phyloP scores from a whole-genome alignment of 2,113 vertebrate species.

The Atherinomorus stipes region DNA sequence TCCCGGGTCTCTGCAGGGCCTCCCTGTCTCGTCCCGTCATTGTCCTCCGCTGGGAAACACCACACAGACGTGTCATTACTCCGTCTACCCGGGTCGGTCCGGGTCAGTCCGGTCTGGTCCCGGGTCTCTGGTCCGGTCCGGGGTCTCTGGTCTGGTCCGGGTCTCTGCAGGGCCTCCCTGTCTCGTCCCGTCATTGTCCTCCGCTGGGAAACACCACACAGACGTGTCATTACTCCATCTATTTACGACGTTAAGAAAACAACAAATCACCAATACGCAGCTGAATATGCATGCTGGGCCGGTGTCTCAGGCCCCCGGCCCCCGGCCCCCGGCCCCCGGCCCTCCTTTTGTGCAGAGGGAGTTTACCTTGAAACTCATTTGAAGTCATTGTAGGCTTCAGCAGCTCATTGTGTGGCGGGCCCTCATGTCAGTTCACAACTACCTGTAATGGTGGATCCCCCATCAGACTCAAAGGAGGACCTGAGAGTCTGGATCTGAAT shows the following conservation, averaged over 20 bases:
- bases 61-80: conserved; percentile 68
- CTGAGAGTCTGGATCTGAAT: conserved; percentile 81
- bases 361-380: conserved; percentile 84
- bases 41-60: conserved; percentile 67
- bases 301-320: conserved; percentile 58
- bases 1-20: conserved; percentile 49
- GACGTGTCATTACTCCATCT: conserved; percentile 71
- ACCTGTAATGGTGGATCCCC: conserved; percentile 81
- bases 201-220: conserved; percentile 67
- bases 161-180: conserved; percentile 39
- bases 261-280: conserved; percentile 80
- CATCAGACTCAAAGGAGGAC: conserved; percentile 68
- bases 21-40: conserved; percentile 45
- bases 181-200: conserved; percentile 49
- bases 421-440: conserved; percentile 85
- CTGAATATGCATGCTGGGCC: conserved; percentile 77
- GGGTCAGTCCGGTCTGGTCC: neutral
- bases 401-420: conserved; percentile 77
- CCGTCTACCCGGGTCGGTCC: conserved; percentile 52
- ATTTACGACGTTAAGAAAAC: conserved; percentile 71
- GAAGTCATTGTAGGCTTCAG: conserved; percentile 84
- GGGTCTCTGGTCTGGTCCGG: neutral
- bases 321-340: conserved; percentile 33
- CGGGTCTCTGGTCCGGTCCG: neutral
- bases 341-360: conserved; percentile 69